A percentile compares a stretch with the other conserved stretches of the same genome.
Evolutionary conservation across 2,888 invertebrate genomes (phyloP).

Genomic region (Rhorus exstirpatorius): DNA sequence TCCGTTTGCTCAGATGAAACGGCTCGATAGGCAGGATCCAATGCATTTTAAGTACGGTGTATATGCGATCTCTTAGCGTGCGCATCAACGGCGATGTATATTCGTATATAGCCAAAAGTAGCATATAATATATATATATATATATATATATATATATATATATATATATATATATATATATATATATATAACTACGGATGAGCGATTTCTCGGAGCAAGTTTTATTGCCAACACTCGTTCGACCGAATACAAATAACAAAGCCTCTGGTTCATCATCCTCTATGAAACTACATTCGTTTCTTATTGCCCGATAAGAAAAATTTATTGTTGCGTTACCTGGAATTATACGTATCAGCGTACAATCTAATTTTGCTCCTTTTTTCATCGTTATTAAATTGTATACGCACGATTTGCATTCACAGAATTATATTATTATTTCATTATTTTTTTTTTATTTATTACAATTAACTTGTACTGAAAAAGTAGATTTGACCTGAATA

Average conservation of each 20-base stretch:
- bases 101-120: constrained; percentile 35
- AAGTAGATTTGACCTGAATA: neutral
- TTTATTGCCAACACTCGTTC: constrained; percentile 44
- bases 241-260: constrained; percentile 22
- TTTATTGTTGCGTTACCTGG: constrained; percentile 30
- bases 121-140: neutral
- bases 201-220: constrained; percentile 42
- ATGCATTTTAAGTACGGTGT: constrained; percentile 84
- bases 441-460: neutral
- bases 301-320: constrained; percentile 43
- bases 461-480: neutral
- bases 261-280: constrained; percentile 39
- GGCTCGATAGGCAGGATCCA: constrained; percentile 81
- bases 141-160: constrained; percentile 1
- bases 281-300: constrained; percentile 26
- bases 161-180: neutral
- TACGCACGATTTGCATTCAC: neutral
- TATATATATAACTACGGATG: constrained; percentile 18
- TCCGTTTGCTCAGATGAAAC: constrained; percentile 78
- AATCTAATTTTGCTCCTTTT: constrained; percentile 7
- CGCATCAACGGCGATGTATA: constrained; percentile 53
- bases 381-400: neutral
- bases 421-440: neutral
- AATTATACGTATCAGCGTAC: constrained; percentile 19
- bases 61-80: constrained; percentile 53